These are phyloP conservation scores for Smittia sp. DNA, from an alignment of 2,888 invertebrate genomes.

Conservation along the genomic window DNA sequence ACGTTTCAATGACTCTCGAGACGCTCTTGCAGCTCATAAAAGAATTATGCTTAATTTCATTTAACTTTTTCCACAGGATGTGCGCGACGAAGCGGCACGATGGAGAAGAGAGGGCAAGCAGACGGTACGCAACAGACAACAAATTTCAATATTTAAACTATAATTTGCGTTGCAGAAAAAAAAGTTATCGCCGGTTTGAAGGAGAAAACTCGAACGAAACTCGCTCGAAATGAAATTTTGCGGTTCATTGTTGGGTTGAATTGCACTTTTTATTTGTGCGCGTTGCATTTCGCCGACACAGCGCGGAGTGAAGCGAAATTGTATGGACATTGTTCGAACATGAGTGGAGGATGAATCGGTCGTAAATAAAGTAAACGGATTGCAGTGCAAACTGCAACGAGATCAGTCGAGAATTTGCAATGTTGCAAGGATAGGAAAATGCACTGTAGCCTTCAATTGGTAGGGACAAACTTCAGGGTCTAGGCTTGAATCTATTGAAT, in stretches of 20 bases:
- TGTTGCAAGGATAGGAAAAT: too few species aligned
- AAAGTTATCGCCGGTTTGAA: constrained; percentile 23
- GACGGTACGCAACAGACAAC: constrained; percentile 33
- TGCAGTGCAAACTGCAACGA: neutral
- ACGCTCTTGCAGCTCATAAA: neutral
- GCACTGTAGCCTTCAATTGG: too few species aligned
- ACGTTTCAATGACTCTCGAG: neutral
- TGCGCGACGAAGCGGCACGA: constrained; percentile 20
- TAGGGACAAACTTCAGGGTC: neutral
- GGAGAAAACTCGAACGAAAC: constrained; percentile 8
- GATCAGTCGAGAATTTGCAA: neutral
- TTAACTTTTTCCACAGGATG: constrained; percentile 33
- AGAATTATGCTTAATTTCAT: constrained; percentile 36
- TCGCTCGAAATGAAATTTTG: constrained; percentile 23
- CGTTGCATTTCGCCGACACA: constrained; percentile 18
- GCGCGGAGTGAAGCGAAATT: neutral
- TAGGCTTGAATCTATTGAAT: too few species aligned
- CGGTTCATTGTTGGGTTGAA: constrained; percentile 30
- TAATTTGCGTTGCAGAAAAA: constrained; percentile 29
- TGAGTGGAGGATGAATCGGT: neutral
- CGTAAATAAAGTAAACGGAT: too few species aligned
- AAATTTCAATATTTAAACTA: constrained; percentile 41
- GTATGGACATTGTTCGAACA: constrained; percentile 1
- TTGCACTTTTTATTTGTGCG: constrained; percentile 26
- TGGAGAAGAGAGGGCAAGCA: constrained; percentile 10